Evolutionary conservation across 2,113 vertebrate genomes (phyloP).

Genomic region (Hirundichthys speculiger): DNA sequence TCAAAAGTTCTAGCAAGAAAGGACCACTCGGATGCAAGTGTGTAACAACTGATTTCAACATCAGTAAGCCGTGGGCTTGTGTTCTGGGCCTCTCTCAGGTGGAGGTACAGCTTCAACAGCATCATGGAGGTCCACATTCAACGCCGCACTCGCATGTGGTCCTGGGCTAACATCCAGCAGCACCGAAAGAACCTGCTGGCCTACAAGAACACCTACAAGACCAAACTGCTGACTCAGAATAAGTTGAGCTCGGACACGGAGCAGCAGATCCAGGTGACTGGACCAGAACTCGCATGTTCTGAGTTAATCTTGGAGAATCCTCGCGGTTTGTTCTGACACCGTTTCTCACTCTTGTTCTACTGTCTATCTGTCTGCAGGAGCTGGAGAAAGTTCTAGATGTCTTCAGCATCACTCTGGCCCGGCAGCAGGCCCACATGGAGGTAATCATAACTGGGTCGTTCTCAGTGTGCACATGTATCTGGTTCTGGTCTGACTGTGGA

Average conservation of each 20-base stretch:
- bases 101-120: constrained; percentile 88
- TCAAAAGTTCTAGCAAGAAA: too few species aligned
- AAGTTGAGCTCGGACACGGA: constrained; percentile 85
- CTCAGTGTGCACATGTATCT: too few species aligned
- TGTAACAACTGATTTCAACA: not conserved
- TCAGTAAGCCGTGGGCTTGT: not conserved
- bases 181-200: constrained; percentile 87
- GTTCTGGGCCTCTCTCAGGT: constrained; percentile 78
- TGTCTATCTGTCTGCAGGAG: constrained; percentile 77
- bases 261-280: constrained; percentile 89
- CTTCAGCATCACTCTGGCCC: constrained; percentile 91
- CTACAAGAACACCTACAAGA: constrained; percentile 88
- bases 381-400: constrained; percentile 92
- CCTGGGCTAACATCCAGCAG: constrained; percentile 86
- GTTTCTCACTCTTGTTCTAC: not conserved
- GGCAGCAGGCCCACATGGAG: constrained; percentile 96
- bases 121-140: constrained; percentile 90
- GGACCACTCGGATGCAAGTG: too few species aligned
- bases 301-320: too few species aligned
- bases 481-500: not conserved
- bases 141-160: constrained; percentile 86
- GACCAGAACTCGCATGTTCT: not conserved
- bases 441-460: constrained; percentile 53
- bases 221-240: constrained; percentile 86
- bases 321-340: too few species aligned